These are phyloP conservation scores for Lypha dubia DNA, from an alignment of 2,888 invertebrate species.

Conservation along the genomic window DNA sequence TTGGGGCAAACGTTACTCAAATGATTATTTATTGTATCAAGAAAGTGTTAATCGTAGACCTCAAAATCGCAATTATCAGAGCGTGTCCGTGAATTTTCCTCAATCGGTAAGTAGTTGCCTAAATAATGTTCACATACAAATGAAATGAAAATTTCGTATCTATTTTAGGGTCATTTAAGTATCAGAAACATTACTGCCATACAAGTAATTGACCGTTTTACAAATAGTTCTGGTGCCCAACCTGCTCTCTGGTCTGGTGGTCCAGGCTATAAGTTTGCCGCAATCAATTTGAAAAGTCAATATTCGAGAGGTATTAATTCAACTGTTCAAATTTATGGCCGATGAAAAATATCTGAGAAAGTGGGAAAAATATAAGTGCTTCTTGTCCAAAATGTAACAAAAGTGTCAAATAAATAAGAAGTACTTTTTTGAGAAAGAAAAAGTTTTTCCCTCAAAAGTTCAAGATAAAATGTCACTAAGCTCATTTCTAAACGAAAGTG, in stretches of 20 bases:
- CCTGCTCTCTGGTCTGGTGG: conserved; percentile 76
- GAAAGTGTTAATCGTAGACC: conserved; percentile 68
- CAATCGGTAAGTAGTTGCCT: conserved; percentile 66
- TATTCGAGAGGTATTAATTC: conserved; percentile 75
- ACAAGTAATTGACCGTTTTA: conserved; percentile 76
- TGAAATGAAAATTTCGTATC: neutral
- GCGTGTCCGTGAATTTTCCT: conserved; percentile 66
- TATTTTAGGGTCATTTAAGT: conserved; percentile 70
- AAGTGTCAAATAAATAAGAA: too few species aligned
- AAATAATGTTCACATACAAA: neutral
- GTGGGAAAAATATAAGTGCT: too few species aligned
- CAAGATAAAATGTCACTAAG: too few species aligned
- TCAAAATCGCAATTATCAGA: conserved; percentile 32
- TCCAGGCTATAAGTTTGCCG: conserved; percentile 68
- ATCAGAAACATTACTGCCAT: conserved; percentile 72
- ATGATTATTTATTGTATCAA: conserved; percentile 54
- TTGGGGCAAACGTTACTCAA: conserved; percentile 67
- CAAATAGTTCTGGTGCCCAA: conserved; percentile 76
- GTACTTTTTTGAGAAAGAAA: too few species aligned
- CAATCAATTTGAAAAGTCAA: conserved; percentile 74
- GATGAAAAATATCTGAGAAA: too few species aligned
- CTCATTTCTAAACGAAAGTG: too few species aligned
- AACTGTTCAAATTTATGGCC: conserved; percentile 67
- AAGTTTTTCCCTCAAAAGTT: too few species aligned
- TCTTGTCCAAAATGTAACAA: too few species aligned